phyloP scores from a whole-genome alignment of 2,888 invertebrate genomes.

The Pandemis cinnamomeana region DNA sequence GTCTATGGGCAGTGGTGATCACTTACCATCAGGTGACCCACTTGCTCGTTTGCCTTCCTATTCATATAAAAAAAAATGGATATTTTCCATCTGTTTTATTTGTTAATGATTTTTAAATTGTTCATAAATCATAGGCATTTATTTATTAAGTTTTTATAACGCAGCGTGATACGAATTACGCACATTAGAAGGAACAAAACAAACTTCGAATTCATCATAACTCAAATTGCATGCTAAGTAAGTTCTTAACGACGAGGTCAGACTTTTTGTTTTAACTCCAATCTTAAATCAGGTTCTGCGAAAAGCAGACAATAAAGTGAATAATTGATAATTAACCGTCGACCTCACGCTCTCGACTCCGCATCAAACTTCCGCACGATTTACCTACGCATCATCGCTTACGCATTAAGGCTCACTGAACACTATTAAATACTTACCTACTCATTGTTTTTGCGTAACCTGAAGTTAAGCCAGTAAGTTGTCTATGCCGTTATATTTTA shows the following conservation, averaged over 20 bases:
- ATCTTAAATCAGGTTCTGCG: conserved; percentile 23
- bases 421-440: not conserved
- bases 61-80: too few relatives aligned
- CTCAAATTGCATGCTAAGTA: not conserved
- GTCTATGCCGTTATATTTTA: too few relatives aligned
- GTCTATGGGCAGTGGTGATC: too few relatives aligned
- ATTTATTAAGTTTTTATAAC: not conserved
- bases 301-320: conserved; percentile 32
- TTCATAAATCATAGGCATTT: not conserved
- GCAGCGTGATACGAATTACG: not conserved
- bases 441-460: too few relatives aligned
- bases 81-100: too few relatives aligned
- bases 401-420: not conserved
- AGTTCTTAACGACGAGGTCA: conserved; percentile 21
- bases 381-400: conserved; percentile 11
- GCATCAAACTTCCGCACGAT: conserved; percentile 32
- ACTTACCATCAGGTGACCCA: too few relatives aligned
- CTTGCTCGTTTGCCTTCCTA: too few relatives aligned
- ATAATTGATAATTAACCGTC: conserved; percentile 37
- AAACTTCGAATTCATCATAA: too few relatives aligned
- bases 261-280: conserved; percentile 27
- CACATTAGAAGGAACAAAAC: not conserved
- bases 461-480: too few relatives aligned
- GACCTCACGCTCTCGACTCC: conserved; percentile 29
- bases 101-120: too few relatives aligned